Evolutionary conservation across 1,140 invertebrate genomes (phyloP), one percentile per base, ranked within the genome.

Genomic region (Drosophila lacteicornis): DNA sequence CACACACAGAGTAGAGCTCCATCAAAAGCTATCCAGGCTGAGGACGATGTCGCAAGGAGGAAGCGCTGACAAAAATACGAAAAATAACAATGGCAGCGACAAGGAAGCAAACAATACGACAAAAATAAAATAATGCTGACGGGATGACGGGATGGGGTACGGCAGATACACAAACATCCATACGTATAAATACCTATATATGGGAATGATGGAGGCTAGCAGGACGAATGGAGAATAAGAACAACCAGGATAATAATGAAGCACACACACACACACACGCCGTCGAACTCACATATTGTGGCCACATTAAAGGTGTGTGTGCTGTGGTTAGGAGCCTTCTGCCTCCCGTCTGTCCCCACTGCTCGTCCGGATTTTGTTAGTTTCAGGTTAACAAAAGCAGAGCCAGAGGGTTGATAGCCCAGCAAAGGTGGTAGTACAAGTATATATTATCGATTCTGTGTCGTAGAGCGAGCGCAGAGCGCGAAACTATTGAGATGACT

Each of bases 61-160:
- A 58, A 42, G 65, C 61, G 65, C 62, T 57, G 74, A 42, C 30
- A 55, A 51, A 66, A 74, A 75, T 73, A 59, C 69, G 69, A 79
- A 63, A 65, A 78, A 80, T 75, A 88, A 88, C 85, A 88, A 87
- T 80, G 73, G 65, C 82, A 66, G 60, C 69, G 82, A 82, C 79
- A 86, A 57, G 79, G 77, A 83, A 88, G 84, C 80, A 86, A 88
- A 88, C 84, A 86, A 86, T 87, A 82, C 75, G 71, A 78, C 73
- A 68, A 57, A 88, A 56, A 56, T 56, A 56, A 76, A 87, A 87
- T 83, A 87, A 87, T 79, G 71, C 81, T 45, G 71, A 63, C 70
- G 51, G 62, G 81, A 71, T 45, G 71, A 63, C 70, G 51, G 62
- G 81, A 71, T 15, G 53, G 53, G 53, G 30, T 12, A 11, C n/a